Evolutionary conservation across 2,888 invertebrate genomes (phyloP).

Genomic region (Drosophila conformis): DNA sequence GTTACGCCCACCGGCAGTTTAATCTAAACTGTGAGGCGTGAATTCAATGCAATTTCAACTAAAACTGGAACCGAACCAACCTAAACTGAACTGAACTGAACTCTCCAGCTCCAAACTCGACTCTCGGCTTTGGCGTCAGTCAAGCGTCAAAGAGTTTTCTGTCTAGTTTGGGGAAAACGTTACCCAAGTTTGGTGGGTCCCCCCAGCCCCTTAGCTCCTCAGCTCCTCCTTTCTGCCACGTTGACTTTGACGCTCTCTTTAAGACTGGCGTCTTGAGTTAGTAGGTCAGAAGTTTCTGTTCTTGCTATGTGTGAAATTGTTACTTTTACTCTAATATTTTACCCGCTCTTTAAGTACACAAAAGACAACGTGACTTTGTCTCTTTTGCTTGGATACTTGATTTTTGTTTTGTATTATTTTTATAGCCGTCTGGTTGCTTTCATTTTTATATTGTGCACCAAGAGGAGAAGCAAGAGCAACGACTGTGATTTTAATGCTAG

Average conservation of each 20-base stretch:
- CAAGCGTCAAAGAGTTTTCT: conserved; percentile 75
- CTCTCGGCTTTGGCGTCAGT: conserved; percentile 61
- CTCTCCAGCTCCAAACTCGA: conserved; percentile 21
- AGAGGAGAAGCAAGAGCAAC: conserved; percentile 23
- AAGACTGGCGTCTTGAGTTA: conserved; percentile 47
- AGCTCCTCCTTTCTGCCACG: background rate
- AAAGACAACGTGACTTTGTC: conserved; percentile 76
- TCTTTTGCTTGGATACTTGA: conserved; percentile 63
- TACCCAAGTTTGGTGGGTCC: conserved; percentile 57
- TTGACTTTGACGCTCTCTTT: conserved; percentile 4
- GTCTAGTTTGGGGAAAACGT: conserved; percentile 47
- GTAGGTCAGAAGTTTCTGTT: conserved; percentile 72
- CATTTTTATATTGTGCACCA: conserved; percentile 65
- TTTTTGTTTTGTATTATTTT: conserved; percentile 33
- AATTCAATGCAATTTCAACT: conserved; percentile 22
- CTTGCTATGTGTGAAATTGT: conserved; percentile 68
- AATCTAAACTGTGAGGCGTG: conserved; percentile 59
- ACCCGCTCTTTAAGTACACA: conserved; percentile 53
- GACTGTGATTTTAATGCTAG: conserved; percentile 73
- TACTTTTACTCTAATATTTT: conserved; percentile 53
- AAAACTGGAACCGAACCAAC: conserved; percentile 24
- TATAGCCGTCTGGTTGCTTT: conserved; percentile 68
- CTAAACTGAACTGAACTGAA: conserved; percentile 12
- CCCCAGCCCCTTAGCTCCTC: background rate
- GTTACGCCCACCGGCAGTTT: conserved; percentile 73